These are phyloP conservation scores for Carterocephalus palaemon DNA, from an alignment of 2,888 invertebrate species.

Conservation along the genomic window DNA sequence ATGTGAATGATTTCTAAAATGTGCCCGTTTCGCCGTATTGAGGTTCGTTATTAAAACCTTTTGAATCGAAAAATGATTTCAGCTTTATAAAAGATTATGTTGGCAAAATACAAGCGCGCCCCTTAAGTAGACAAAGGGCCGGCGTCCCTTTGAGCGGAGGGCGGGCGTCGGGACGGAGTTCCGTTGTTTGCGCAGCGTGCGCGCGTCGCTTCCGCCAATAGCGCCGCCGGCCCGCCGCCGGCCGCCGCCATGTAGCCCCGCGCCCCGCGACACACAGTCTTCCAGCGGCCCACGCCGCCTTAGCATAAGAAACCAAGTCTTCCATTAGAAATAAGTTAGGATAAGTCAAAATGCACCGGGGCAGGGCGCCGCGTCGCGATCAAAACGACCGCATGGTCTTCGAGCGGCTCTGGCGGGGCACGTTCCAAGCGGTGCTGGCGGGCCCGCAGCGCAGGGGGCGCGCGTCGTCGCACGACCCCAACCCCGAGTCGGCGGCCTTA, in stretches of 20 bases:
- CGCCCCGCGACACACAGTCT: conserved; percentile 57
- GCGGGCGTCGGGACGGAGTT: conserved; percentile 38
- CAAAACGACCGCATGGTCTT: conserved; percentile 82
- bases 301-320: conserved; percentile 74
- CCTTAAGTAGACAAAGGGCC: conserved; percentile 22
- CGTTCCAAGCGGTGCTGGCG: conserved; percentile 74
- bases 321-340: conserved; percentile 71
- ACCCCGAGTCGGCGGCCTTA: conserved; percentile 40
- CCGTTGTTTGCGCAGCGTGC: conserved; percentile 72
- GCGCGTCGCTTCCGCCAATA: conserved; percentile 63
- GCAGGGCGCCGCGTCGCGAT: conserved; percentile 69
- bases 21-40: no score
- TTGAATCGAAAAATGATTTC: no score
- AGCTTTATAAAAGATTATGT: no score
- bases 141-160: conserved; percentile 11
- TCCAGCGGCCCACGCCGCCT: conserved; percentile 60
- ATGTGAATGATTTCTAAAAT: no score
- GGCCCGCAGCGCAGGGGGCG: conserved; percentile 61
- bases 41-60: no score
- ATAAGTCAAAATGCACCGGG: conserved; percentile 66
- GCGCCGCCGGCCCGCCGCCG: conserved; percentile 72
- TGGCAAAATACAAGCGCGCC: neutral
- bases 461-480: conserved; percentile 60
- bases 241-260: conserved; percentile 64
- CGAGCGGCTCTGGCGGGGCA: conserved; percentile 85